Evolutionary conservation across 2,113 vertebrate genomes (phyloP).

Genomic region (Vulpes vulpes): DNA sequence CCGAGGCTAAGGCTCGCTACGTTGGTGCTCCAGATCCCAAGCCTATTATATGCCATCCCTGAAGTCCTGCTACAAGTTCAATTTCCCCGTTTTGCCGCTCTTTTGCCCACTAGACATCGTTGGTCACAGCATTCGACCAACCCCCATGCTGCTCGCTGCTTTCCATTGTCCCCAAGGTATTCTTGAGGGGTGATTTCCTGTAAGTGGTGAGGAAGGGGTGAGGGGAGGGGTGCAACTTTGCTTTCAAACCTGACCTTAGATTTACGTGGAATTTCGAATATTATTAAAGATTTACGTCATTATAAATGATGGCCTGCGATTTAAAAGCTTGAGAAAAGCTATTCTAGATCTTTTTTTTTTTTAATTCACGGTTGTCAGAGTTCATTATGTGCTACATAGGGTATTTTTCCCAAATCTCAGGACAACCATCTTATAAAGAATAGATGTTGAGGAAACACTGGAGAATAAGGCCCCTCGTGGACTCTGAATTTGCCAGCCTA

Average conservation of each 20-base stretch:
- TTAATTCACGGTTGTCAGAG: conserved; percentile 32
- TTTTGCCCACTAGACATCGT: neutral
- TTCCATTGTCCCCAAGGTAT: neutral
- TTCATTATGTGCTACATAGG: neutral
- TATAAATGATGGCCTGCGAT: neutral
- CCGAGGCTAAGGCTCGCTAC: neutral
- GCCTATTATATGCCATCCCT: neutral
- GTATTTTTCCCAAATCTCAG: neutral
- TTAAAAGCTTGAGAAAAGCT: neutral
- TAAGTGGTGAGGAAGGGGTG: neutral
- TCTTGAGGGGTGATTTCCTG: neutral
- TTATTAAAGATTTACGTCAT: neutral
- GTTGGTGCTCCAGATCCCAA: neutral
- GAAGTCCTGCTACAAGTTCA: neutral
- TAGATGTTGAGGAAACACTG: neutral
- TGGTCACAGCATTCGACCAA: neutral
- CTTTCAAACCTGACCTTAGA: neutral
- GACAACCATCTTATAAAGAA: conserved; percentile 15
- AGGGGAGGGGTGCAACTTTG: neutral
- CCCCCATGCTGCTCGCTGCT: neutral
- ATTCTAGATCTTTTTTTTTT: neutral
- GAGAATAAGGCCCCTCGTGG: neutral
- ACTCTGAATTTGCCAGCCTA: neutral
- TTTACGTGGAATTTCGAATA: conserved; percentile 55
- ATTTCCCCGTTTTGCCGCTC: neutral